Evolutionary conservation across 2,888 invertebrate genomes (phyloP).

Genomic region (Eupelmus urozonus): DNA sequence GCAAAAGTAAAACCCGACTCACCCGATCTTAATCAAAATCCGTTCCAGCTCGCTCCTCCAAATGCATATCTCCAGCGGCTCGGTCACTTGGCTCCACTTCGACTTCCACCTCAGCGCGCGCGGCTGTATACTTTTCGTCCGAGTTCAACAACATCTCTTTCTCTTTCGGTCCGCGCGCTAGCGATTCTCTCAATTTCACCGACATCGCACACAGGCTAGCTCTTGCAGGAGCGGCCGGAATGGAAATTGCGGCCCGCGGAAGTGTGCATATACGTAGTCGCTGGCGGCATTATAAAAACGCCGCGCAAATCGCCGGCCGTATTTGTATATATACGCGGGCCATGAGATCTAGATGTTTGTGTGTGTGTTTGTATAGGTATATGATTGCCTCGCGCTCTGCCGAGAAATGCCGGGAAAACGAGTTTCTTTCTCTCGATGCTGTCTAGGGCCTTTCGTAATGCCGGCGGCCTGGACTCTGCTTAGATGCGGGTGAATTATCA

Average conservation of each 20-base stretch:
- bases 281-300: neutral
- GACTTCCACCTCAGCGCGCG: no score
- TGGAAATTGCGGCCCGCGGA: neutral
- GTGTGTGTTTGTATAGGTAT: neutral
- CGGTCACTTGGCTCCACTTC: no score
- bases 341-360: neutral
- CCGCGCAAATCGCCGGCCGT: neutral
- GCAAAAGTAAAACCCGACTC: no score
- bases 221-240: neutral
- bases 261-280: no score
- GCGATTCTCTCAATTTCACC: no score
- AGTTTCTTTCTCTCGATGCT: conserved; percentile 24
- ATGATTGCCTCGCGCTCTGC: neutral
- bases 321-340: neutral
- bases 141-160: conserved; percentile 1
- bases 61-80: no score
- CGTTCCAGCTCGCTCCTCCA: no score
- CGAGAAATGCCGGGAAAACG: conserved; percentile 37
- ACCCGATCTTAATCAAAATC: no score
- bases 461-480: neutral
- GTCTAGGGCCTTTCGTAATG: conserved; percentile 24
- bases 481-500: neutral
- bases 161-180: neutral
- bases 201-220: no score
- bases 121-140: neutral